phyloP scores from a whole-genome alignment of 2,797 vertebrate species.

The Galaxias olidus region DNA sequence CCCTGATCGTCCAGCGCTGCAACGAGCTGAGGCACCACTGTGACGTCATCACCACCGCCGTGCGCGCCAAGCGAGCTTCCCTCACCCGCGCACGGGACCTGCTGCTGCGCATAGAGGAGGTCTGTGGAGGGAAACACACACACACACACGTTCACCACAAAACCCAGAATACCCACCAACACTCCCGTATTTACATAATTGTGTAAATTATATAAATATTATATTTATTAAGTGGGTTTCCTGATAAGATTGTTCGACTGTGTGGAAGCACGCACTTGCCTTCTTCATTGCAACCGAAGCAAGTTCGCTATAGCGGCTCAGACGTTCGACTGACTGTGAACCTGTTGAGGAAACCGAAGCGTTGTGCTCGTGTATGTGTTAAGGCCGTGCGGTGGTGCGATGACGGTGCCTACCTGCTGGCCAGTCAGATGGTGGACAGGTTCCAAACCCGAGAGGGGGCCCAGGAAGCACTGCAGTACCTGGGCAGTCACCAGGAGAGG shows the following conservation, averaged over 20 bases:
- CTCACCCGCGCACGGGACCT: constrained; percentile 83
- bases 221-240: too few species aligned
- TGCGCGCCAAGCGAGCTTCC: constrained; percentile 76
- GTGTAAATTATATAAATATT: too few species aligned
- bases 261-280: too few species aligned
- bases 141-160: not conserved
- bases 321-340: too few species aligned
- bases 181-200: too few species aligned
- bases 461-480: constrained; percentile 85
- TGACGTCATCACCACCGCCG: constrained; percentile 80
- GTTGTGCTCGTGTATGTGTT: constrained; percentile 26
- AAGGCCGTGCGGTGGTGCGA: constrained; percentile 90
- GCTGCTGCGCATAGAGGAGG: constrained; percentile 85
- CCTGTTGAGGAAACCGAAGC: not conserved
- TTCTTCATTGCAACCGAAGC: too few species aligned
- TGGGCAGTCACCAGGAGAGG: constrained; percentile 85
- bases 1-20: constrained; percentile 93
- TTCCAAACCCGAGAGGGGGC: constrained; percentile 91
- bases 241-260: too few species aligned
- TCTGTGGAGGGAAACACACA: constrained; percentile 36
- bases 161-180: too few species aligned
- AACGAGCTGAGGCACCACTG: constrained; percentile 89
- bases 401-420: constrained; percentile 89
- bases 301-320: too few species aligned
- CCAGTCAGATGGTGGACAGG: constrained; percentile 89